Evolutionary conservation across 2,113 vertebrate genomes (phyloP).

Genomic region (Mesocricetus auratus): DNA sequence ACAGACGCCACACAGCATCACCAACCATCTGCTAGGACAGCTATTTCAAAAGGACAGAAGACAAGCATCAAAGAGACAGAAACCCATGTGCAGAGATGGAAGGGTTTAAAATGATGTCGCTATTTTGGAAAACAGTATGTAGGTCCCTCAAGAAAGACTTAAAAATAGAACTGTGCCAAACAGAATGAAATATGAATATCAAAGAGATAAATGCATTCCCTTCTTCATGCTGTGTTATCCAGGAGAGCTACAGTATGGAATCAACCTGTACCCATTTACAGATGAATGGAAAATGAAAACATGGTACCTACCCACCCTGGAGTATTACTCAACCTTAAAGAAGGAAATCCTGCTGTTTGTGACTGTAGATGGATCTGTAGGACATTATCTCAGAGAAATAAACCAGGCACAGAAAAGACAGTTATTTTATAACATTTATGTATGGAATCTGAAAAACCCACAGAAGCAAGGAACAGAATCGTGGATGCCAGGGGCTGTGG

Average conservation of each 20-base stretch:
- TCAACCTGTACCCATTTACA: neutral
- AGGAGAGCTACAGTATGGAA: neutral
- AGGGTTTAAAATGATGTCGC: neutral
- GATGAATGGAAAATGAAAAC: neutral
- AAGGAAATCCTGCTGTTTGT: neutral
- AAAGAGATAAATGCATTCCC: neutral
- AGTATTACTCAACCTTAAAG: neutral
- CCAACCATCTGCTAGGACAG: neutral
- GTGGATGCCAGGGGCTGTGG: neutral
- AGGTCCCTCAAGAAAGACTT: neutral
- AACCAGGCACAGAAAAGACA: neutral
- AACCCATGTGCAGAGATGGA: neutral
- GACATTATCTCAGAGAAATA: neutral
- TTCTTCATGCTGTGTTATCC: neutral
- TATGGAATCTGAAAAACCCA: neutral
- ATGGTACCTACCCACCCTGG: neutral
- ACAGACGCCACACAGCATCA: neutral
- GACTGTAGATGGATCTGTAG: neutral
- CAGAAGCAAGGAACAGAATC: neutral
- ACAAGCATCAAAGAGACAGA: neutral
- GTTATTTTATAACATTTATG: neutral
- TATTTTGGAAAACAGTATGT: neutral
- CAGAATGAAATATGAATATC: neutral
- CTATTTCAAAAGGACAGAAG: neutral
- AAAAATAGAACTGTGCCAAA: neutral